A percentile compares a stretch with the other conserved stretches of the same genome.
Evolutionary conservation across 2,797 vertebrate genomes (phyloP).

Genomic region (Pygocentrus nattereri): DNA sequence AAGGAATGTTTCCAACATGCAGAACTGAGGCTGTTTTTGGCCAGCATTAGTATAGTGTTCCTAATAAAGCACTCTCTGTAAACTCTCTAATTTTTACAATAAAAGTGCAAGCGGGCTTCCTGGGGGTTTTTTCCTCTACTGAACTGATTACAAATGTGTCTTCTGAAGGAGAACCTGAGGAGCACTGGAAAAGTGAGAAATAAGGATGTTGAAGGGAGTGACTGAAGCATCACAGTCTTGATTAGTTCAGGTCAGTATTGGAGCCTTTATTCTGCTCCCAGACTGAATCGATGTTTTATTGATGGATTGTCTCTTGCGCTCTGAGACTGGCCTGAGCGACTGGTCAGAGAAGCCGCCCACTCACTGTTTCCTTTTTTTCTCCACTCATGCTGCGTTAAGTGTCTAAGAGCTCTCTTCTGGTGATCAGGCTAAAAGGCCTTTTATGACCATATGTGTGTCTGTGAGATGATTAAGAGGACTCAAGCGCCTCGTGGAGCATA

Average conservation of each 20-base stretch:
- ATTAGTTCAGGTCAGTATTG: not conserved
- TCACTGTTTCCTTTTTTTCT: not conserved
- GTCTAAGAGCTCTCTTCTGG: not conserved
- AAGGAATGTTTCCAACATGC: too few species aligned
- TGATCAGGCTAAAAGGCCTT: not conserved
- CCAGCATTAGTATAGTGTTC: too few species aligned
- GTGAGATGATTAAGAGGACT: constrained; percentile 13
- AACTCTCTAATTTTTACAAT: too few species aligned
- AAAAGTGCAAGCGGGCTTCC: too few species aligned
- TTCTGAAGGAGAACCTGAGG: too few species aligned
- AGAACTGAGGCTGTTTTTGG: too few species aligned
- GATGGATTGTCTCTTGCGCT: not conserved
- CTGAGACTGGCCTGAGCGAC: not conserved
- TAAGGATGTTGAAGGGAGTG: not conserved
- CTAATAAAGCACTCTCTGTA: too few species aligned
- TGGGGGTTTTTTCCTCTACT: too few species aligned
- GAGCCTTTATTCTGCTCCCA: not conserved
- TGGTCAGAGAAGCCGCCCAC: not conserved
- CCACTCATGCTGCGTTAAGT: not conserved
- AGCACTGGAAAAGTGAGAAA: too few species aligned
- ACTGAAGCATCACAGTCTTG: not conserved
- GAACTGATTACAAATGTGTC: too few species aligned
- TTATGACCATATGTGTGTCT: not conserved
- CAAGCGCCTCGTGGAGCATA: constrained; percentile 37
- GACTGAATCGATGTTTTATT: not conserved